A percentile compares a stretch with the other conserved stretches of the same genome.
Evolutionary conservation across 2,888 invertebrate genomes (phyloP).

Genomic region (Sphaeridia pumilis): DNA sequence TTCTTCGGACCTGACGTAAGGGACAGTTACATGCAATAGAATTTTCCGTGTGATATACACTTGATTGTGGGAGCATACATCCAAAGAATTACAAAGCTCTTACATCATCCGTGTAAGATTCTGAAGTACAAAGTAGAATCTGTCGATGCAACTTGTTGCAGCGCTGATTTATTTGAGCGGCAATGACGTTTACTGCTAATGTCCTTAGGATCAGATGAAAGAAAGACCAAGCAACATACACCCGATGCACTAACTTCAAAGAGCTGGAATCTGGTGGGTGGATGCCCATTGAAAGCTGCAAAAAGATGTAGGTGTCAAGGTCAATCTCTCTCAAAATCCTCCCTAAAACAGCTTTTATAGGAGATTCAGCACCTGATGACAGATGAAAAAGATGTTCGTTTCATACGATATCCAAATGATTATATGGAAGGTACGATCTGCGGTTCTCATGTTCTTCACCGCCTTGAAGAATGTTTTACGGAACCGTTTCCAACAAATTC

Average conservation of each 20-base stretch:
- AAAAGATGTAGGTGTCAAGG: not conserved
- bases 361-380: slow-evolving; percentile 23
- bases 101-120: slow-evolving; percentile 29
- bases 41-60: no score
- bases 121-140: slow-evolving; percentile 26
- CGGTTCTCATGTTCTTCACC: slow-evolving; percentile 21
- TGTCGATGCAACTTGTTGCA: slow-evolving; percentile 22
- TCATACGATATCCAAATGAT: slow-evolving; percentile 31
- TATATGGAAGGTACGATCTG: slow-evolving; percentile 24
- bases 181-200: slow-evolving; percentile 27
- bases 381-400: slow-evolving; percentile 34
- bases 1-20: slow-evolving; percentile 26
- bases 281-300: slow-evolving; percentile 26
- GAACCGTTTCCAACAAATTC: slow-evolving; percentile 20
- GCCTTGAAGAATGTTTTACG: slow-evolving; percentile 22
- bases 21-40: no score
- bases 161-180: slow-evolving; percentile 25
- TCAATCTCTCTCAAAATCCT: not conserved
- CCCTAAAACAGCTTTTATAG: not conserved
- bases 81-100: no score
- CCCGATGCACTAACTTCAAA: not conserved
- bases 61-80: no score
- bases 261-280: slow-evolving; percentile 4
- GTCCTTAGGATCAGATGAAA: slow-evolving; percentile 25
- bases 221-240: slow-evolving; percentile 30